phyloP scores from a whole-genome alignment of 2,113 vertebrate genomes.

The Edolisoma coerulescens region DNA sequence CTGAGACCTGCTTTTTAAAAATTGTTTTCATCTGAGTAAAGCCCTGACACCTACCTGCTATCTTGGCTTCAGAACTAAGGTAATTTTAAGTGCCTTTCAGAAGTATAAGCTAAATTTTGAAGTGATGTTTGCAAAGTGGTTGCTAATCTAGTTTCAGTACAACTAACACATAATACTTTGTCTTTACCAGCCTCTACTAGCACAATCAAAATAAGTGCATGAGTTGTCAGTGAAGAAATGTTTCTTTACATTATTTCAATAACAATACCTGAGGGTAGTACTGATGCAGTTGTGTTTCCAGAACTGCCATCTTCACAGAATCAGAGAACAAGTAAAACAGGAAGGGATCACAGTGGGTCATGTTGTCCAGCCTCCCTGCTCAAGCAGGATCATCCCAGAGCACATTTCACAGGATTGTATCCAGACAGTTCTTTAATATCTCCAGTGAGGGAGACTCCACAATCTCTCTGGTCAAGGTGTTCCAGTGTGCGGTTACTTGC shows the following conservation, averaged over 20 bases:
- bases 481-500: not conserved
- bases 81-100: not conserved
- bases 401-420: too few relatives aligned
- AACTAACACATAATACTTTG: not conserved
- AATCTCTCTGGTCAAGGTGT: accelerated
- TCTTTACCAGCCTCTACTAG: not conserved
- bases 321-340: not conserved
- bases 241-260: not conserved
- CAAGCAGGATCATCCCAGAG: not conserved
- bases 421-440: not conserved
- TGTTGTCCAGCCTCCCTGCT: not conserved
- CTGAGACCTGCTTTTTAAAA: not conserved
- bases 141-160: not conserved
- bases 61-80: not conserved
- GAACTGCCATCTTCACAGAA: not conserved
- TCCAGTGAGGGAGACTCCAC: not conserved
- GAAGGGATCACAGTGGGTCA: not conserved
- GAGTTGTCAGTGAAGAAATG: not conserved
- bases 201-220: not conserved
- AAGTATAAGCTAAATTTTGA: not conserved
- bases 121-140: not conserved
- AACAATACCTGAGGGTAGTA: not conserved
- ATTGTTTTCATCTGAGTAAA: not conserved
- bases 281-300: not conserved
- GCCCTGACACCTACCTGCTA: not conserved